Base-by-base conservation (phyloP, 2,113 vertebrate species). In the Gallinago jamesoni region DNA sequence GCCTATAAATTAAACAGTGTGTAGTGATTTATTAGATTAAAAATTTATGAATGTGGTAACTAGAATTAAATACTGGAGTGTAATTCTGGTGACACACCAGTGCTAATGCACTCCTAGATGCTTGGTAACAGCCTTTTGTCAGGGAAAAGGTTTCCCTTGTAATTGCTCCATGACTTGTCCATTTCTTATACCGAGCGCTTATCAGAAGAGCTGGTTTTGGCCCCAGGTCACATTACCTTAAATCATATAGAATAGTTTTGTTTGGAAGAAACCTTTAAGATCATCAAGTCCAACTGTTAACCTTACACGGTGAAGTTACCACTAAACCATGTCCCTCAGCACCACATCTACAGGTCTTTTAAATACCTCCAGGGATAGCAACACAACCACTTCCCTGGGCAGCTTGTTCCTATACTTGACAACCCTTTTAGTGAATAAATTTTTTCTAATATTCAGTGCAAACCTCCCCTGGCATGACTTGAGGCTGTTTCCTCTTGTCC, bases 191-290 rank as follows among this genome's bases (percentile, higher is more conserved):
- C 21, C 1, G 0, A 33, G 47, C 14, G 6, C 39, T 56, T 83
- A 56, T 33, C 45, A 55, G 41, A 83, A 62, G 64, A 87, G 35
- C 27, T 81, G 56, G 8, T n/a, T 84, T 74, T 70, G 60, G n/a
- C 41, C 23, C 25, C 0, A 0, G 28, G 66, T 7, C 28, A 35
- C 1, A 0, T 59, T 67, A 43, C 27, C 33, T 52, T 43, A 23
- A 62, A 23, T 62, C 24, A 57, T n/a, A 62, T 39, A 62, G 15
- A 37, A 62, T 25, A 10, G 5, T 39, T 17, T 62, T 62, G 35
- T 35, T 62, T 62, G 60, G 60, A 37, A 62, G 24, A 62, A 35
- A 37, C n/a, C 60, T 62, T 27, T 62, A 37, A 62, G 35, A 62
- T 37, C 35, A 18, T 37, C 24, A 37, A 35, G 35, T 62, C 14